A percentile compares a stretch with the other conserved stretches of the same genome.
phyloP scores from a whole-genome alignment of 2,113 vertebrate species.

The Pungitius pungitius region DNA sequence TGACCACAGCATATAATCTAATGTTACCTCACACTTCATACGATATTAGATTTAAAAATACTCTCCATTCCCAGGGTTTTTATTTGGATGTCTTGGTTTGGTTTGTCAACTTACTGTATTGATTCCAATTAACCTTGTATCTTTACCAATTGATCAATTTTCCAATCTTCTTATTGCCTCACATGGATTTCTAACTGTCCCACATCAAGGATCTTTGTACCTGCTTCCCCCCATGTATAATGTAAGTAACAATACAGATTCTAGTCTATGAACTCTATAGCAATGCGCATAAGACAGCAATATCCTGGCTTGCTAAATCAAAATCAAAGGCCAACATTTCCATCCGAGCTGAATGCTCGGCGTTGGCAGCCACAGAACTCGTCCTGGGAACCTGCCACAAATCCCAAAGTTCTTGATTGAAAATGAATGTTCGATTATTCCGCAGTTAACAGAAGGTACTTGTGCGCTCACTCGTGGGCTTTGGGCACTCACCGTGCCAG shows the following conservation, averaged over 20 bases:
- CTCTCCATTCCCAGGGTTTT: neutral
- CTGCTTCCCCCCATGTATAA: neutral
- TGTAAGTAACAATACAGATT: constrained; percentile 14
- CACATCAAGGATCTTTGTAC: neutral
- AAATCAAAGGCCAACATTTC: constrained; percentile 43
- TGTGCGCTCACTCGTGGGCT: constrained; percentile 17
- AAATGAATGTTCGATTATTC: constrained; percentile 52
- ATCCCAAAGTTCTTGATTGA: constrained; percentile 48
- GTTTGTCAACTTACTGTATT: neutral
- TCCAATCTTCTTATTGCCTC: neutral
- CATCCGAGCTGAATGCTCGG: constrained; percentile 34
- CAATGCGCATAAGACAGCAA: constrained; percentile 1
- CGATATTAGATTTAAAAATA: neutral
- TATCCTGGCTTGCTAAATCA: constrained; percentile 35
- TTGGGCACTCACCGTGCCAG: constrained; percentile 35
- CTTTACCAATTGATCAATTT: neutral
- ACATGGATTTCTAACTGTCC: neutral
- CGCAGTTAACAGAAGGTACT: constrained; percentile 47
- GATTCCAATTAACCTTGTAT: neutral
- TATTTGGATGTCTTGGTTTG: neutral
- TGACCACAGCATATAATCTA: neutral
- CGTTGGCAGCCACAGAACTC: constrained; percentile 42
- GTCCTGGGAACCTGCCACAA: constrained; percentile 47
- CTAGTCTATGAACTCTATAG: neutral
- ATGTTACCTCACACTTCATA: neutral